Evolutionary conservation across 1,140 invertebrate species (phyloP).

Genomic region (Trichogramma pretiosum): DNA sequence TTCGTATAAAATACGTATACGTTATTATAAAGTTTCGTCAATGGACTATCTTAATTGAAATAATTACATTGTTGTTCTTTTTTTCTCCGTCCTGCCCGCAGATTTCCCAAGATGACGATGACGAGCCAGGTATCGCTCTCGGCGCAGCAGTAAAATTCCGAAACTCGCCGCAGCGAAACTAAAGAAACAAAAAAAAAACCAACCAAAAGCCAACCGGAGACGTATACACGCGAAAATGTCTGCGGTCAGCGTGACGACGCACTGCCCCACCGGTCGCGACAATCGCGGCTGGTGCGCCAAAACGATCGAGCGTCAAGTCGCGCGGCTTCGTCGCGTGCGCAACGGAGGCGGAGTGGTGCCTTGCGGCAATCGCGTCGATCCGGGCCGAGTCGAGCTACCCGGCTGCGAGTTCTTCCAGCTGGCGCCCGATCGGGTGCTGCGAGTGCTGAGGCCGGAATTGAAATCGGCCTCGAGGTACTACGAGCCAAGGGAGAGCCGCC

Average conservation of each 20-base stretch:
- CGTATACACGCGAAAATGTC: background rate
- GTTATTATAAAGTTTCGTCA: no score
- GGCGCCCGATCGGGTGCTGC: conserved; percentile 32
- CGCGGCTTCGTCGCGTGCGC: conserved; percentile 20
- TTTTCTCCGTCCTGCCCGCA: no score
- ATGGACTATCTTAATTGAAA: no score
- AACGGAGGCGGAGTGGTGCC: conserved; percentile 30
- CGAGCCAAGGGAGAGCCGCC: conserved; percentile 25
- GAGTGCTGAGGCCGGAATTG: conserved; percentile 30
- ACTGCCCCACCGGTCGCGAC: conserved; percentile 1
- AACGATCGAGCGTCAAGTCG: conserved; percentile 27
- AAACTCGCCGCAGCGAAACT: background rate
- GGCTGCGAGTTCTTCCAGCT: conserved; percentile 40
- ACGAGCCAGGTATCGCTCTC: no score
- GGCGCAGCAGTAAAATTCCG: no score
- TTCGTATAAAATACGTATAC: no score
- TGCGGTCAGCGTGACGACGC: background rate
- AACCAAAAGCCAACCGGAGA: background rate
- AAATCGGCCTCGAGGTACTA: conserved; percentile 30
- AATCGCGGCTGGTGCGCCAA: conserved; percentile 31
- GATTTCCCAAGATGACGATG: no score
- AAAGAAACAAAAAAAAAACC: background rate
- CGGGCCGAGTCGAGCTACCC: conserved; percentile 30
- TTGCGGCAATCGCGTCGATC: no score
- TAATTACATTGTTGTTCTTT: no score